These are phyloP conservation scores for Diglossa cyanea DNA, from an alignment of 2,797 vertebrate species.

Conservation along the genomic window DNA sequence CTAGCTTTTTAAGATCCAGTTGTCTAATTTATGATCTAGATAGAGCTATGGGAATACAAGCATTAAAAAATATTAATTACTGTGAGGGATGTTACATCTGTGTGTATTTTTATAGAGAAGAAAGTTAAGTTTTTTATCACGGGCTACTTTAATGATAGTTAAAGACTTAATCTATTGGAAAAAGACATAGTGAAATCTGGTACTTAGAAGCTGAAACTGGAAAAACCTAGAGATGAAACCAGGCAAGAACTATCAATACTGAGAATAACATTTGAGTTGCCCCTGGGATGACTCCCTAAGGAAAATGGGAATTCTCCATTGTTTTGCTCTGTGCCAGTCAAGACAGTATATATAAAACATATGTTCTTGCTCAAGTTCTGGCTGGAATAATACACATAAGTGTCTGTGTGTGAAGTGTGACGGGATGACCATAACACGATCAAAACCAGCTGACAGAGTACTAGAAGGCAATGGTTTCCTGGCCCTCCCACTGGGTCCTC, in stretches of 20 bases:
- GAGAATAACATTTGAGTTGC: not conserved
- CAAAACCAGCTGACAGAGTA: not conserved
- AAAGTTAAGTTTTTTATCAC: not conserved
- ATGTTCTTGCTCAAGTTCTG: not conserved
- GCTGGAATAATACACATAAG: not conserved
- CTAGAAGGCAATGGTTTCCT: not conserved
- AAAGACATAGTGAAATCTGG: not conserved
- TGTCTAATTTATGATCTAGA: not conserved
- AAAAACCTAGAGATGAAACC: not conserved
- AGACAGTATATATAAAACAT: not conserved
- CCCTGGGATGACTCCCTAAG: not conserved
- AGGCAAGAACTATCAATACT: not conserved
- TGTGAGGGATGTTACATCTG: not conserved
- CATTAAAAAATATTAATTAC: not conserved
- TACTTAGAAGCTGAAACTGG: not conserved
- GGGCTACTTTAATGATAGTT: not conserved
- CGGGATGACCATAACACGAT: fast-evolving
- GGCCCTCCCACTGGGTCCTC: slow-evolving; percentile 39
- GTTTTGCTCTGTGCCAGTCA: not conserved
- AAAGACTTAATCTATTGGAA: not conserved
- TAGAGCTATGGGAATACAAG: not conserved
- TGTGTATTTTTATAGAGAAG: not conserved
- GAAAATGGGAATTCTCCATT: slow-evolving; percentile 8
- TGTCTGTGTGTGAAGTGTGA: not conserved
- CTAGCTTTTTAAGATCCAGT: not conserved